Evolutionary conservation across 92 coral and sea anemone genomes (phyloP), one percentile per base, ranked within the genome.

Genomic region (Epizoanthus rinbou): DNA sequence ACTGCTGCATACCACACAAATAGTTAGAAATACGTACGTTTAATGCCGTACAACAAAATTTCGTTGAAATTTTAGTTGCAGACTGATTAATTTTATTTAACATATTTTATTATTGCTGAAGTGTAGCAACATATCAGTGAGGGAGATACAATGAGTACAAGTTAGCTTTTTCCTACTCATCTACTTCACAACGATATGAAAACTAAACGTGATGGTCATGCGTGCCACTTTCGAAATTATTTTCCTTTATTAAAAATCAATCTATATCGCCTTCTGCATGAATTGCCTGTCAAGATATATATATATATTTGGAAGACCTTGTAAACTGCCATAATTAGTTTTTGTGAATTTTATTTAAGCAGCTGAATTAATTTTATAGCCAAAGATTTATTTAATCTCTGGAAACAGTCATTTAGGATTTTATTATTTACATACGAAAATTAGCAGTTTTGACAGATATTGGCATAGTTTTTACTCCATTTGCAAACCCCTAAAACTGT

Each of bases 361-460:
- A 70, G 75, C 75, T 70, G 75, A 39, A 22, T 70, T 70, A 39
- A 70, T 50, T 3, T 18, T 70, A 31, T 33, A 53, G 14, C 75
- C 45, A 43, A 21, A 43, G 57, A 70, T 43, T 70, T 41, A 41
- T 70, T 53, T 70, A 70, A 37, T 13, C 31, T 70, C 45, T 16
- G 39, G 75, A 70, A 70, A 70, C 52, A 41, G 57, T 70, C 75
- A 70, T 37, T 70, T 70, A n/a, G 16, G 57, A 23, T 70, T 70
- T 70, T 7, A 70, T 39, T 70, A 41, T 70, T 37, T 70, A 57
- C 75, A 43, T 70, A 70, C 28, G 45, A 70, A 70, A 39, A 18
- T 18, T n/a, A 50, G 56, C 56, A 39, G 45, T 70, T 43, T 70
- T 70, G 75, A 70, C 75, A 70, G 53, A 70, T 70, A 70, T 70